Base-by-base conservation (phyloP, 2,888 invertebrate genomes). In the Asteroscopus sphinx region DNA sequence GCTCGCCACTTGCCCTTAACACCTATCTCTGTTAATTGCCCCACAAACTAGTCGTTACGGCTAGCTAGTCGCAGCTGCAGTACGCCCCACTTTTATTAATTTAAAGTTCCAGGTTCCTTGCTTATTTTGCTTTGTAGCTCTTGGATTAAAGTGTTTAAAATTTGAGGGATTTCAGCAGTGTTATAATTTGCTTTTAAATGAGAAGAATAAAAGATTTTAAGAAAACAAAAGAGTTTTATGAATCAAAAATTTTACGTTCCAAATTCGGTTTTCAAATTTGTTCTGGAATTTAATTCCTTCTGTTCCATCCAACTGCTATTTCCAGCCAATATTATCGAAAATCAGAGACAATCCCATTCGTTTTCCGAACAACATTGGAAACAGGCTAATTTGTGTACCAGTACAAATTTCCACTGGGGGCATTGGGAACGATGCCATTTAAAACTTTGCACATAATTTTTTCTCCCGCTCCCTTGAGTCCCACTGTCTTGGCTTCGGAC, bases 361-460 rank as follows among this genome's bases (percentile, higher is more conserved):
- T 71, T 68, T 73, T 49, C 25, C 33, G 8, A 39, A 40, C 36
- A 26, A 40, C 47, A 68, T 52, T 26, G 45, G 37, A 40, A 60
- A 51, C 62, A 61, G 40, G 16, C 42, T 63, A 54, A 73, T 69
- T 73, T 73, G 56, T 55, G 53, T 60, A 62, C 52, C 49, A 54
- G 63, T 67, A 54, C 44, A 48, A 62, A 63, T 63, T 65, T 57
- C 47, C 62, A 62, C 61, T 55, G 32, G 48, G 47, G 45, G 64
- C 57, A 68, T 70, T 53, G 49, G 53, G 44, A 40, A 63, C 69
- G 65, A 45, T 53, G 64, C 59, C 73, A 76, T 79, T 81, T 64
- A 76, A 80, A 83, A 85, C 78, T 85, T 81, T 74, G 54, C 73
- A 74, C 76, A 77, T 78, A 44, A 33, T 66, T 80, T 81, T 76